Base-by-base conservation (phyloP, 2,113 vertebrate species). In the Physeter macrocephalus region DNA sequence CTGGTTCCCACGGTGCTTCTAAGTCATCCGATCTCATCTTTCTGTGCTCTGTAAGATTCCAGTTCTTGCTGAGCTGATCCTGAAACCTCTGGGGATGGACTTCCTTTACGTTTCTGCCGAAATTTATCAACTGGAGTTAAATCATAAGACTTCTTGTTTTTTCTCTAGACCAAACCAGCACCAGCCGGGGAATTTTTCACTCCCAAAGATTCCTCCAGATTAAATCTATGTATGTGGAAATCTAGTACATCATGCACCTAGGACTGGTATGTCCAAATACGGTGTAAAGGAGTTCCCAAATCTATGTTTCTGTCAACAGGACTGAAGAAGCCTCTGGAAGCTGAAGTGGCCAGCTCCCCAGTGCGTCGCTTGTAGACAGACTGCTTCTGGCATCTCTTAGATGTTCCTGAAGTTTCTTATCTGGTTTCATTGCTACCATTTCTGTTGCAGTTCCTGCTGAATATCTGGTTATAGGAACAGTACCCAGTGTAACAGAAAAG, bases 401-500 rank as follows among this genome's bases (percentile, higher is more conserved):
- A 98, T 99, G 99, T 98, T 99, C 99, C 97, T 99, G 98, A 57
- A 99, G 99, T 97, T 99, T 99, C 98, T 99, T 99, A 98, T 99
- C 99, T 98, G 99, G 97, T 98, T 99, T 99, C 99, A 99, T 98
- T 72, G 99, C 99, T 43, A 99, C 99, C 99, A 99, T 99, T 98
- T 99, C 99, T 97, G 99, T 99, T 96, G 99, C 99, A 87, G 99
- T 99, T 98, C 99, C 99, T 98, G 99, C 99, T 97, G 99, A 99
- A 98, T 99, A 99, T 98, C 99, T 99, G 98, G 99, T 99, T 98
- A 99, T 99, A 21, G 99, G 99, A 97, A 99, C 99, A 71, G 99
- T 99, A 99, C 99, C 99, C 49, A 99, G 98, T 74, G 99, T 99
- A 98, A 99, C 99, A 98, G 99, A 99, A 98, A 99, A 99, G 97